Conservation (phyloP, 2,113 vertebrate genomes). For the Rattus norvegicus region DNA sequence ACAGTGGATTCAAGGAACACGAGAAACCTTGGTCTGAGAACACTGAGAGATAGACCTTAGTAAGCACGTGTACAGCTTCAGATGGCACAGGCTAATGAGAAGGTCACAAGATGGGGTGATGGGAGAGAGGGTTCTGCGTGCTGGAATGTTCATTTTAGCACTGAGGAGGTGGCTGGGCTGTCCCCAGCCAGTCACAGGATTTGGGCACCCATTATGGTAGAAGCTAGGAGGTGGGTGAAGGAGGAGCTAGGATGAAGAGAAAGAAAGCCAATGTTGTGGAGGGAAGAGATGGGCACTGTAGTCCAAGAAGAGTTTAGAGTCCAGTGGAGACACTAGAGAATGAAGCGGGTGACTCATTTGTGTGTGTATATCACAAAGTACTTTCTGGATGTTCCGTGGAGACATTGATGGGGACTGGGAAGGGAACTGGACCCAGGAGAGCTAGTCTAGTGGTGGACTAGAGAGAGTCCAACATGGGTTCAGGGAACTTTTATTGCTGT, state of each 20-base stretch:
- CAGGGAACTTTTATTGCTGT: neutral
- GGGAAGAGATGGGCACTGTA: too few species aligned
- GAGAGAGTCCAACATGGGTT: neutral
- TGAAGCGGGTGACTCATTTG: neutral
- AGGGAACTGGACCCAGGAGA: too few species aligned
- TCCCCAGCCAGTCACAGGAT: neutral
- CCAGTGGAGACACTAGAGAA: neutral
- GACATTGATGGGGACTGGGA: neutral
- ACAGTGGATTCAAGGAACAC: neutral
- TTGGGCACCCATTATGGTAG: neutral
- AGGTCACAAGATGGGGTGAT: too few species aligned
- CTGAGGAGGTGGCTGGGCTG: neutral
- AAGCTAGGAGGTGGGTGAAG: too few species aligned
- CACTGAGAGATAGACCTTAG: neutral
- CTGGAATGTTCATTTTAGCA: neutral
- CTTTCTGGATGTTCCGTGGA: neutral
- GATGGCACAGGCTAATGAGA: neutral
- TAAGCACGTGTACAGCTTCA: neutral
- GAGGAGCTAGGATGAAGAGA: neutral
- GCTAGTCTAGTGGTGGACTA: too few species aligned
- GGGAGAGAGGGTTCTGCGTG: neutral
- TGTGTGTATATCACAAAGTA: neutral
- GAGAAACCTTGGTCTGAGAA: neutral
- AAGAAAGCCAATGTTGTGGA: accelerated
- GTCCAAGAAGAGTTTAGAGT: neutral